Conservation (phyloP, 2,113 vertebrate species). For the Aphyosemion australe region DNA sequence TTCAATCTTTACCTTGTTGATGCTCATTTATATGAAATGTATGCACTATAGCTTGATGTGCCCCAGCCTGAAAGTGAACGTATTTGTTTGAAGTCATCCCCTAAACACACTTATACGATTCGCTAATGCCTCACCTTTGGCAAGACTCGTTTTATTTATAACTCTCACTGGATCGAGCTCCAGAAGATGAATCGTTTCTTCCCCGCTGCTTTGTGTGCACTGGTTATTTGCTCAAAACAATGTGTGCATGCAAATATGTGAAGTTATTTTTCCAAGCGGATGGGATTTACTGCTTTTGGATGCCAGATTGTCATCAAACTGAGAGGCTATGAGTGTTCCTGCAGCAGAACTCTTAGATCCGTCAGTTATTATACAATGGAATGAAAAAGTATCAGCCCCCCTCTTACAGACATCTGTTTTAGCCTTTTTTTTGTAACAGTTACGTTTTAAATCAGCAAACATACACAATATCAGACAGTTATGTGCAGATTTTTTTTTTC, state of each 20-base stretch:
- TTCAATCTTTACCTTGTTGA: not conserved
- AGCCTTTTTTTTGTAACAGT: too few species aligned
- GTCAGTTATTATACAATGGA: constrained; percentile 39
- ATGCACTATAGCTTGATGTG: not conserved
- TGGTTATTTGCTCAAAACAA: constrained; percentile 39
- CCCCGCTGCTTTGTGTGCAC: constrained; percentile 4
- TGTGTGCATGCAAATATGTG: constrained; percentile 23
- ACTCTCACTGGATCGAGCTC: constrained; percentile 37
- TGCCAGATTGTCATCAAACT: not conserved
- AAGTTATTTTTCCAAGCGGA: constrained; percentile 23
- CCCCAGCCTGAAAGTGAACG: constrained; percentile 6
- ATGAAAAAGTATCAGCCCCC: too few species aligned
- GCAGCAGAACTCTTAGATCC: not conserved
- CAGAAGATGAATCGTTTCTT: constrained; percentile 21
- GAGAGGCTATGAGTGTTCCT: constrained; percentile 8
- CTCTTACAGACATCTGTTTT: too few species aligned
- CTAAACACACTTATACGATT: constrained; percentile 27
- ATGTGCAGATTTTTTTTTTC: too few species aligned
- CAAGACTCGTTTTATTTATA: constrained; percentile 18
- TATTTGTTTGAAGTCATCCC: constrained; percentile 18
- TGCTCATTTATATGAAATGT: not conserved
- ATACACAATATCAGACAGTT: too few species aligned
- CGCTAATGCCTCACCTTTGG: constrained; percentile 43
- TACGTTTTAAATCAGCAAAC: too few species aligned
- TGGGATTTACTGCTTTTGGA: constrained; percentile 3